phyloP scores from a whole-genome alignment of 2,113 vertebrate species.

The Isurus oxyrinchus region DNA sequence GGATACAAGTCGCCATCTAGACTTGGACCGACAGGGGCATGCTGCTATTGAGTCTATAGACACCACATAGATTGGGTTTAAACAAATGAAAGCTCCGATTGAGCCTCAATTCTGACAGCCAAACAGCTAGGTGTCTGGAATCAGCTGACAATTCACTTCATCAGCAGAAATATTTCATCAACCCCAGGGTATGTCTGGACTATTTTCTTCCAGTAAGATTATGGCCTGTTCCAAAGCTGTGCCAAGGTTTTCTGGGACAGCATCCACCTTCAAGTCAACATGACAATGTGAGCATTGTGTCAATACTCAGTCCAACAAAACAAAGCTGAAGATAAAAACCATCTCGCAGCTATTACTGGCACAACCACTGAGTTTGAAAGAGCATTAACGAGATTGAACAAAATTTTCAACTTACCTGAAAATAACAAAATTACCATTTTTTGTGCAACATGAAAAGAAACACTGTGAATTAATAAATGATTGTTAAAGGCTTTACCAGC shows the following conservation, averaged over 20 bases:
- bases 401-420: background rate
- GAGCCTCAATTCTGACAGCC: background rate
- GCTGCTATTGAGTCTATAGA: background rate
- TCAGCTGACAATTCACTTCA: background rate
- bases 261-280: background rate
- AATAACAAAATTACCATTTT: background rate
- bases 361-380: background rate
- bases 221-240: background rate
- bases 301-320: background rate
- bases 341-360: background rate
- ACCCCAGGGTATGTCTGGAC: background rate
- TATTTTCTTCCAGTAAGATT: background rate
- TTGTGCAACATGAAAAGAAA: background rate
- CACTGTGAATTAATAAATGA: background rate
- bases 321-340: background rate
- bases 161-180: background rate
- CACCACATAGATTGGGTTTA: too few species aligned
- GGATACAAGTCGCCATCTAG: background rate
- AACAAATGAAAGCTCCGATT: background rate
- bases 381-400: background rate
- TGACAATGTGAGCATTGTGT: constrained; percentile 18
- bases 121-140: background rate
- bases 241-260: background rate
- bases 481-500: background rate
- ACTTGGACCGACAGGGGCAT: background rate